Conservation (phyloP, 2,113 vertebrate genomes). For the Papio anubis region DNA sequence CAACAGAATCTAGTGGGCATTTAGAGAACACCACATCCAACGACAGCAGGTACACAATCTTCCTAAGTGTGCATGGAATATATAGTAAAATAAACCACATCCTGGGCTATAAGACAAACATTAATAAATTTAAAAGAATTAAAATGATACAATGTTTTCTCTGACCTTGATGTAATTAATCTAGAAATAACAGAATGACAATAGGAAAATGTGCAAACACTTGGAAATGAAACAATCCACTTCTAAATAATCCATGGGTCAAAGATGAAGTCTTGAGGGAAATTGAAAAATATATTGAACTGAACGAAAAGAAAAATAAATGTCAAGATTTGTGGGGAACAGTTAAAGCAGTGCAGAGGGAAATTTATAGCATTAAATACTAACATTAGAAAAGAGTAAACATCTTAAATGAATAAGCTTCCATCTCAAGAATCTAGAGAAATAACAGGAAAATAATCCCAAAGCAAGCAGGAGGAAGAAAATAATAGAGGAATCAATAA, state of each 20-base stretch:
- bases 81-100: background rate
- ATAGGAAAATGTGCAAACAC: background rate
- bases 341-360: background rate
- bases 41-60: background rate
- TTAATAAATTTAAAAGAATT: background rate
- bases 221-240: background rate
- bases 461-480: constrained; percentile 14
- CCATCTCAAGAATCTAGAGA: background rate
- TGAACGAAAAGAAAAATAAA: constrained; percentile 3
- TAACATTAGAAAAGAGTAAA: constrained; percentile 25
- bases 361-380: background rate
- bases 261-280: background rate
- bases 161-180: background rate
- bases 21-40: background rate
- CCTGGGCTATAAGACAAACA: constrained; percentile 28
- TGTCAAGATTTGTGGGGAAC: background rate
- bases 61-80: constrained; percentile 10
- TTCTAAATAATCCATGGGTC: background rate
- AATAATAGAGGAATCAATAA: constrained; percentile 42
- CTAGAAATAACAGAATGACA: background rate
- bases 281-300: constrained; percentile 18
- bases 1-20: background rate
- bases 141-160: background rate
- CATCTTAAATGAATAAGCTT: background rate
- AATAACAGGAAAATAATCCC: background rate